These are phyloP conservation scores for Zaprionus vittiger DNA, from an alignment of 1,140 invertebrate species.

Conservation along the genomic window DNA sequence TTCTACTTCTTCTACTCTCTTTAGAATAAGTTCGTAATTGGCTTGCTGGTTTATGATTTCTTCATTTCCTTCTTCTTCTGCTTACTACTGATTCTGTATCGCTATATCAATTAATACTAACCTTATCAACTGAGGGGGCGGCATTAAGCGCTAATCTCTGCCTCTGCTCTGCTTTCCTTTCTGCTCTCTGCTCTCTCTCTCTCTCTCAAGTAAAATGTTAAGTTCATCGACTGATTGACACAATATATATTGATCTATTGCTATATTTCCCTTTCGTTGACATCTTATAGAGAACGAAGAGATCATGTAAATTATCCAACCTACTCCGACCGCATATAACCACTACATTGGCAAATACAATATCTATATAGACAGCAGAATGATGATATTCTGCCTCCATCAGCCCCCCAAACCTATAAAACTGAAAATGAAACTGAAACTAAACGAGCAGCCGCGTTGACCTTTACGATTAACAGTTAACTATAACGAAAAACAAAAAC, in stretches of 20 bases:
- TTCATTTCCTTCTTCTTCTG: slow-evolving; percentile 32
- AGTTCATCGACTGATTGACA: slow-evolving; percentile 55
- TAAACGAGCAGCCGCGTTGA: slow-evolving; percentile 61
- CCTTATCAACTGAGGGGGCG: slow-evolving; percentile 53
- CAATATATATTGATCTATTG: slow-evolving; percentile 65
- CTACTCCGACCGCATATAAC: slow-evolving; percentile 63
- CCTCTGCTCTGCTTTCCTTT: slow-evolving; percentile 17
- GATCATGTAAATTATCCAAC: slow-evolving; percentile 64
- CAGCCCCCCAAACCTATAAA: slow-evolving; percentile 2
- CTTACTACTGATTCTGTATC: slow-evolving; percentile 24
- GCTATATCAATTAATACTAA: slow-evolving; percentile 24
- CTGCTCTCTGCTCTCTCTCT: not conserved
- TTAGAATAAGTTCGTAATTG: slow-evolving; percentile 43
- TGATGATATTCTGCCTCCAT: slow-evolving; percentile 62
- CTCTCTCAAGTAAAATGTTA: slow-evolving; percentile 29
- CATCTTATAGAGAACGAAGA: slow-evolving; percentile 66
- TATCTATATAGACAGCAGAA: slow-evolving; percentile 57
- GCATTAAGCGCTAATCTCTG: slow-evolving; percentile 52
- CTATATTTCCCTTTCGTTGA: slow-evolving; percentile 71
- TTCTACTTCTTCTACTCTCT: slow-evolving; percentile 17
- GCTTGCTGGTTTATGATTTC: slow-evolving; percentile 59
- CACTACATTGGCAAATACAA: slow-evolving; percentile 52
- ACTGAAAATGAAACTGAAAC: slow-evolving; percentile 39
- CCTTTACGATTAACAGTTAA: slow-evolving; percentile 39
- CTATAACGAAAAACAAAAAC: slow-evolving; percentile 6